phyloP scores from a whole-genome alignment of 2,113 vertebrate genomes.

The Pan paniscus region DNA sequence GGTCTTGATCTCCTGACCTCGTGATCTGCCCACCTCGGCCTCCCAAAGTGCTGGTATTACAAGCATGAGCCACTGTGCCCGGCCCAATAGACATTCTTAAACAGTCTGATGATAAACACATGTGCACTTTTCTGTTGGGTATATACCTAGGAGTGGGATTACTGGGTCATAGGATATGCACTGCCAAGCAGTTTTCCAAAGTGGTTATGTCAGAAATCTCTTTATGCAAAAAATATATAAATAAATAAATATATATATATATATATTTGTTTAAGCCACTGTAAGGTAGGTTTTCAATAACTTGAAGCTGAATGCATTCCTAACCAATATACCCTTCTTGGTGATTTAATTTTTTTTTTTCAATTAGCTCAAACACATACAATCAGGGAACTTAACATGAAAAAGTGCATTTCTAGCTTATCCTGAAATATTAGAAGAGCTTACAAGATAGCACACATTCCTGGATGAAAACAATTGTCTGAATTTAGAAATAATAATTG shows the following conservation, averaged over 20 bases:
- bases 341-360: neutral
- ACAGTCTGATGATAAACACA: neutral
- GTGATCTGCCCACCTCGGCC: too few species aligned
- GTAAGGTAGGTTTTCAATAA: neutral
- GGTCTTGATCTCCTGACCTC: too few species aligned
- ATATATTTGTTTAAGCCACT: neutral
- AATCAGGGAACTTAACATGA: neutral
- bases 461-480: neutral
- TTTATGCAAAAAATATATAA: neutral
- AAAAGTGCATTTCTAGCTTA: neutral
- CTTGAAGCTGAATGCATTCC: neutral
- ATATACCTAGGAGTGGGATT: neutral
- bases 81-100: neutral
- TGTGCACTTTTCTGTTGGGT: neutral
- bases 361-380: neutral
- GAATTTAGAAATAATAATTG: conserved; percentile 13
- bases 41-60: too few species aligned
- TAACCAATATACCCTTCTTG: neutral
- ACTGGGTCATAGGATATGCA: neutral
- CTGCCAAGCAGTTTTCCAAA: neutral
- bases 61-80: too few species aligned
- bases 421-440: neutral
- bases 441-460: neutral
- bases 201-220: neutral
- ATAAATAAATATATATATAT: too few species aligned